phyloP scores from a whole-genome alignment of 2,113 vertebrate genomes.

The Trematocara marginatum region DNA sequence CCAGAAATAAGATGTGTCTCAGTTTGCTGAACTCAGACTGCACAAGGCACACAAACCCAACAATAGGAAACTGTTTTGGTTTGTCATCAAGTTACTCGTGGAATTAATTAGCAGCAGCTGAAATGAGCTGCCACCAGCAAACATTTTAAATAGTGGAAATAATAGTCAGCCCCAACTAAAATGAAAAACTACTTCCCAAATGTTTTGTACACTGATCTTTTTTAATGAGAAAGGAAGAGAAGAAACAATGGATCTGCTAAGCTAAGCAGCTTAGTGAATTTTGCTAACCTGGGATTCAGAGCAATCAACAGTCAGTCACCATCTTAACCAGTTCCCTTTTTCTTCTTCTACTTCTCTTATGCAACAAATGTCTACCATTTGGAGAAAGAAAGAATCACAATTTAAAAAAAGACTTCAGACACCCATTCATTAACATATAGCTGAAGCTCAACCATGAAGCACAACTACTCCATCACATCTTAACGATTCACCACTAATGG shows the following conservation, averaged over 20 bases:
- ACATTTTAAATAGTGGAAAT: background rate
- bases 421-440: background rate
- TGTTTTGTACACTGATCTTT: background rate
- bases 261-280: background rate
- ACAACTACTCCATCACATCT: background rate
- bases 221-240: background rate
- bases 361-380: background rate
- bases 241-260: background rate
- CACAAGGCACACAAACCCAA: background rate
- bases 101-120: background rate
- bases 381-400: background rate
- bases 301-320: background rate
- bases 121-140: background rate
- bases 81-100: background rate
- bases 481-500: background rate
- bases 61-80: background rate
- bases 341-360: background rate
- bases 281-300: background rate
- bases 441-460: background rate
- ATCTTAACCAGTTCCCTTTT: background rate
- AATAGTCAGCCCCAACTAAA: background rate
- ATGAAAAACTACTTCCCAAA: background rate
- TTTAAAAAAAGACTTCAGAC: fast-evolving
- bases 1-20: background rate
- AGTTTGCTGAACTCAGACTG: background rate